phyloP scores from a whole-genome alignment of 2,797 vertebrate species.

The Poecile montanus region DNA sequence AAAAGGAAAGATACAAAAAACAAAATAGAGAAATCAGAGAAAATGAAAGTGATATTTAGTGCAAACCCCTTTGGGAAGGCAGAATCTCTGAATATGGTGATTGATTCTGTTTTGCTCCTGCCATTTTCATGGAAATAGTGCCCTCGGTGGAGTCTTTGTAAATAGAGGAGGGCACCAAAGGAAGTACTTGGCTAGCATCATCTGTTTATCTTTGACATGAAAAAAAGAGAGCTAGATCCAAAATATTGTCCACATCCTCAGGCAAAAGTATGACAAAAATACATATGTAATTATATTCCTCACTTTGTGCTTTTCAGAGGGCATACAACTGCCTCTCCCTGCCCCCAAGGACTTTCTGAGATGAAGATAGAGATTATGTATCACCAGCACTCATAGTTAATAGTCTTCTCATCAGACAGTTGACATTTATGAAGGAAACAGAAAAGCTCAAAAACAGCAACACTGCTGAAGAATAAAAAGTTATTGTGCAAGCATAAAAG shows the following conservation, averaged over 20 bases:
- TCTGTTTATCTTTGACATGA: neutral
- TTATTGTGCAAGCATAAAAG: neutral
- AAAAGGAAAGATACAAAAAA: neutral
- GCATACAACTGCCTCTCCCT: neutral
- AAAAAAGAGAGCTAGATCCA: neutral
- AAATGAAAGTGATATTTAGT: neutral
- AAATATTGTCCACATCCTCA: neutral
- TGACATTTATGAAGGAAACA: conserved; percentile 11
- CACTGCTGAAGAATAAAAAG: neutral
- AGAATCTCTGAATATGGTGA: neutral
- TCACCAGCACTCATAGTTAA: neutral
- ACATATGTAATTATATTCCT: neutral
- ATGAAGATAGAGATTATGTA: neutral
- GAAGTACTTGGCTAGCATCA: neutral
- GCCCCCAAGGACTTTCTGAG: neutral
- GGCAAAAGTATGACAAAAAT: conserved; percentile 15
- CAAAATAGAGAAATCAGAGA: neutral
- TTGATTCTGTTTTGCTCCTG: neutral
- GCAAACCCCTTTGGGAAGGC: neutral
- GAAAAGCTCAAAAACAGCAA: neutral
- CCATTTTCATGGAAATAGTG: neutral
- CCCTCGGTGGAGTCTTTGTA: neutral
- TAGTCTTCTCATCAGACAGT: neutral
- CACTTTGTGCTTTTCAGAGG: neutral
- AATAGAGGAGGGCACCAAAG: neutral